Base-by-base conservation (phyloP, 2,797 vertebrate species). In the Champsocephalus esox region DNA sequence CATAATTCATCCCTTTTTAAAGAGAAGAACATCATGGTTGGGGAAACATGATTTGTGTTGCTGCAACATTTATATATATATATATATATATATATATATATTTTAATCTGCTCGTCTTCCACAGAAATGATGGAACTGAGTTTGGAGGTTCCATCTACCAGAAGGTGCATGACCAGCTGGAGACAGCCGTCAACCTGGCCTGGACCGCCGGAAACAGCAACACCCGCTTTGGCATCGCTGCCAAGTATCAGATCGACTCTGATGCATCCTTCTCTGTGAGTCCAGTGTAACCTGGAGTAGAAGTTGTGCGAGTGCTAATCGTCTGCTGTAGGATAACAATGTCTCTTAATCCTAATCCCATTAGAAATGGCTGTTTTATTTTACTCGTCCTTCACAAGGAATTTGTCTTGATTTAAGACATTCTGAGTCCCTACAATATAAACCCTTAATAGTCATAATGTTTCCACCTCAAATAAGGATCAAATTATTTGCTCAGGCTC, bases 161-260 rank as follows among this genome's bases (percentile, higher is more conserved):
- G 94, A 99, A 99, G 86, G 97, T 99, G 88, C 99, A 99, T 41
- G 94, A 97, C 52, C 95, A 99, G 84, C 92, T 99, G 94, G 98
- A 99, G 95, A 99, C 98, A 0, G 97, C 97, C 0, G 97, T 99
- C 74, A 98, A 98, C 79, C 92, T 99, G 44, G 97, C 98, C 66
- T 99, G 98, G 98, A 99, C 98, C 19, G 97, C 98, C 0, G 98
- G 98, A 17, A 99, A 99, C 77, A 99, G 97, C 93, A 99, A 99
- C 94, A 99, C 98, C 16, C 97, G 97, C 91, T 99, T 99, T 12
- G 98, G 98, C 88, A 98, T 99, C 65, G 97, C 97, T 19, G 97
- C 98, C 87, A 99, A 99, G 89, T 99, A 99, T 80, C 97, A 98
- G 94, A 97, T 99, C 13, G 98, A 99, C 80, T 78, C 95, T 1